Conservation (phyloP, 2,797 vertebrate genomes). For the Hapalemur alaotrensis region DNA sequence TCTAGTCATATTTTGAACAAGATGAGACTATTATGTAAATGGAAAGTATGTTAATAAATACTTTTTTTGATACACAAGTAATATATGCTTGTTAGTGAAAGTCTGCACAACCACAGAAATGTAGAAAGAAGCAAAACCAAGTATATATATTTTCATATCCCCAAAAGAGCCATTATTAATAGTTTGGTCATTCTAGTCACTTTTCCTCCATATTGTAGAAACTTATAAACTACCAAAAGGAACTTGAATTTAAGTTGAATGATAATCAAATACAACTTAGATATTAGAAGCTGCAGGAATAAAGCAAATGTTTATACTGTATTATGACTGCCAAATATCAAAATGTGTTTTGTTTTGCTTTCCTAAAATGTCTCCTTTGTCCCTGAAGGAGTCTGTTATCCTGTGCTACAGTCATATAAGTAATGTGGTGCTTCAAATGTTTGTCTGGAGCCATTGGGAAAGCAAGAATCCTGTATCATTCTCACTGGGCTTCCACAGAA, state of each 20-base stretch:
- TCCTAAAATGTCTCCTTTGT: neutral
- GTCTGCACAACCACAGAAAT: neutral
- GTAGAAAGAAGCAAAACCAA: neutral
- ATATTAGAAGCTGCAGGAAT: neutral
- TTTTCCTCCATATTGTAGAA: neutral
- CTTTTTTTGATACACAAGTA: neutral
- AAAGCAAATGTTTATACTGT: neutral
- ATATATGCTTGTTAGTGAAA: neutral
- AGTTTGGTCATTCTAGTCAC: neutral
- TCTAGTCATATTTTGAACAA: neutral
- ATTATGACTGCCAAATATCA: neutral
- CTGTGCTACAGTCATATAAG: neutral
- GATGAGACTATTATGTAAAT: neutral
- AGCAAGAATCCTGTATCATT: neutral
- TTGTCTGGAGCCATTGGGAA: neutral
- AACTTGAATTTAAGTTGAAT: neutral
- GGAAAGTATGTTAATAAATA: neutral
- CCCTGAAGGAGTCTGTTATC: neutral
- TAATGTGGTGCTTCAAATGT: neutral
- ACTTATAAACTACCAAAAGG: neutral
- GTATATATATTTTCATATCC: neutral
- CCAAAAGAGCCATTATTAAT: neutral
- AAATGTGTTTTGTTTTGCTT: neutral
- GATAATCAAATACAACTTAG: neutral
- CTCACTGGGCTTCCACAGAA: neutral